Conservation (phyloP, 2,113 vertebrate species). For the Rhea americana region DNA sequence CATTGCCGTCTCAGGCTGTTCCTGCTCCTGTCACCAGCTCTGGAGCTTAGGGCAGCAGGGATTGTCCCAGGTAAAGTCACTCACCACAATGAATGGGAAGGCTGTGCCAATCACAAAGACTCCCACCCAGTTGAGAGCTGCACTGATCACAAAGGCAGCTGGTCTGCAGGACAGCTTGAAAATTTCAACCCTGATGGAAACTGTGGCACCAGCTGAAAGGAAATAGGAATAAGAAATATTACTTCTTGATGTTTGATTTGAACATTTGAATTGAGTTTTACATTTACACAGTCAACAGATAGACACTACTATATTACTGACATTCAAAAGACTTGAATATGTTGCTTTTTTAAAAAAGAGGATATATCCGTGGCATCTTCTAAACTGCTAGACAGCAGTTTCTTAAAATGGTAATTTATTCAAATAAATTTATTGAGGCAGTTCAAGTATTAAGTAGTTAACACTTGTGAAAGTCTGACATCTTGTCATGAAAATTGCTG, state of each 20-base stretch:
- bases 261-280: neutral
- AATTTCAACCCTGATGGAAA: constrained; percentile 66
- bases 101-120: constrained; percentile 65
- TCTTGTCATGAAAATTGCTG: neutral
- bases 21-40: accelerated
- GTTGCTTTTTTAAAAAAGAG: neutral
- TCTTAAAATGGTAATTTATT: neutral
- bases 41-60: neutral
- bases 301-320: neutral
- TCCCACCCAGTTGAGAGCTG: constrained; percentile 45
- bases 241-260: neutral
- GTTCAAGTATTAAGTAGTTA: neutral
- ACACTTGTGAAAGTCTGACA: neutral
- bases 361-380: neutral
- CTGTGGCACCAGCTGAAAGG: constrained; percentile 59
- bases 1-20: neutral
- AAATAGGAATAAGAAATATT: neutral
- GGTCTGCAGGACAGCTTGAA: constrained; percentile 61
- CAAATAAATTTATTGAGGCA: neutral
- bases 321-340: neutral
- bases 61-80: neutral
- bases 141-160: constrained; percentile 58
- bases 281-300: neutral
- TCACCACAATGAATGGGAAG: constrained; percentile 76
- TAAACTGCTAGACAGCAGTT: neutral